A percentile compares a stretch with the other conserved stretches of the same genome.
Evolutionary conservation across 1,140 invertebrate species (phyloP).

Genomic region (Drosophila kohkoa): DNA sequence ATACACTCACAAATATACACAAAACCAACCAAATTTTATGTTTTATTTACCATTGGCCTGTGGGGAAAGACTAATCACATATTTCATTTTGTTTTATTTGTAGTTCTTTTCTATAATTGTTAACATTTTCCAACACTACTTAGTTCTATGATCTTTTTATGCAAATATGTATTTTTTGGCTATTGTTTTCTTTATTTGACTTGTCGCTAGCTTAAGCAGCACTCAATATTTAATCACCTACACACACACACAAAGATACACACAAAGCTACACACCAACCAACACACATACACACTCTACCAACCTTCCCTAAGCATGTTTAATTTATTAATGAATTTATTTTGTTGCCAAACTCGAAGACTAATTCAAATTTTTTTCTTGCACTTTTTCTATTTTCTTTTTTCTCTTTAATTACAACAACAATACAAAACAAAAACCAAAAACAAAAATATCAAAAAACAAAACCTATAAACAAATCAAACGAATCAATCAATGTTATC

Average conservation of each 20-base stretch:
- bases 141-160: constrained; percentile 26
- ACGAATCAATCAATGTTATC: constrained; percentile 42
- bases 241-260: constrained; percentile 21
- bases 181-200: constrained; percentile 51
- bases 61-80: constrained; percentile 85
- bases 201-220: constrained; percentile 58
- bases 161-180: constrained; percentile 36
- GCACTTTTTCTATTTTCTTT: constrained; percentile 83
- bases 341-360: constrained; percentile 72
- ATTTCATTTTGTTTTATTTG: constrained; percentile 49
- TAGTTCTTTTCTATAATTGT: constrained; percentile 32
- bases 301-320: constrained; percentile 52
- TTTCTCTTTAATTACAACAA: constrained; percentile 62
- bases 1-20: constrained; percentile 23
- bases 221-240: constrained; percentile 36
- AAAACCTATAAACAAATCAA: constrained; percentile 30
- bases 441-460: constrained; percentile 13
- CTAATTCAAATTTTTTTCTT: constrained; percentile 78
- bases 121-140: constrained; percentile 42
- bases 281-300: constrained; percentile 18
- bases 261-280: constrained; percentile 21
- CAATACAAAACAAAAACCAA: constrained; percentile 28
- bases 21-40: constrained; percentile 19
- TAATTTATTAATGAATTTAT: constrained; percentile 63
- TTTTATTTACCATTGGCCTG: constrained; percentile 69